These are phyloP conservation scores for Drosophila basisetae DNA, from an alignment of 2,888 invertebrate species.

Conservation along the genomic window DNA sequence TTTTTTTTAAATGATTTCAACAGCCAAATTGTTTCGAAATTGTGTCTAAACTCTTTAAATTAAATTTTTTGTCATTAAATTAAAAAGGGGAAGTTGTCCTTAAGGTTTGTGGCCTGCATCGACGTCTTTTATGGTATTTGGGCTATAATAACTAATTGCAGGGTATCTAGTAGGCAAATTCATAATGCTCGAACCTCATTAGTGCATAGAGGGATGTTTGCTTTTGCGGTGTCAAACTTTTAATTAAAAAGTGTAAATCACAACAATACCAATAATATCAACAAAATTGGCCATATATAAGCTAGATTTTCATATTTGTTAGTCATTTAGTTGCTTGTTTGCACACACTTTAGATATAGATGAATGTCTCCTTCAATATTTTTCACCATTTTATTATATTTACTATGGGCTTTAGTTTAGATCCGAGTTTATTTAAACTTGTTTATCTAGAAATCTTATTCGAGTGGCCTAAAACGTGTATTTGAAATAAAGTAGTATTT, in stretches of 20 bases:
- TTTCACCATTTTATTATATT: neutral
- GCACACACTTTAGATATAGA: neutral
- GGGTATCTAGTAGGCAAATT: neutral
- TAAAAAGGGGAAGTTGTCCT: neutral
- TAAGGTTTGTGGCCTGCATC: neutral
- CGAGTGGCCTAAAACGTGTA: too few species aligned
- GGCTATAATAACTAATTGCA: neutral
- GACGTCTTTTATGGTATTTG: neutral
- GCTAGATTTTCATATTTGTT: neutral
- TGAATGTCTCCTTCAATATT: neutral
- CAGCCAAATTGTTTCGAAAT: too few species aligned
- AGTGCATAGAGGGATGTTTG: neutral
- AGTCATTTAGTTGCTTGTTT: neutral
- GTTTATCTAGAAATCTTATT: too few species aligned
- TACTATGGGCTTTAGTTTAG: too few species aligned
- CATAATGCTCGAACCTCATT: neutral
- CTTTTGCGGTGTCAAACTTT: neutral
- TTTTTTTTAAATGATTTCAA: neutral
- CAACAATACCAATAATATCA: neutral
- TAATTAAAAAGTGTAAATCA: neutral
- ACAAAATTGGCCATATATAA: neutral
- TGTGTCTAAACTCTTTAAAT: neutral
- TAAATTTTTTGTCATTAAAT: neutral
- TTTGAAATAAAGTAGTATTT: neutral
- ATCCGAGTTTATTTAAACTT: too few species aligned